Percentiles rank a stretch among this genome's conserved stretches.
These are phyloP conservation scores for Nezara viridula DNA, from an alignment of 2,888 invertebrate genomes.

Conservation along the genomic window DNA sequence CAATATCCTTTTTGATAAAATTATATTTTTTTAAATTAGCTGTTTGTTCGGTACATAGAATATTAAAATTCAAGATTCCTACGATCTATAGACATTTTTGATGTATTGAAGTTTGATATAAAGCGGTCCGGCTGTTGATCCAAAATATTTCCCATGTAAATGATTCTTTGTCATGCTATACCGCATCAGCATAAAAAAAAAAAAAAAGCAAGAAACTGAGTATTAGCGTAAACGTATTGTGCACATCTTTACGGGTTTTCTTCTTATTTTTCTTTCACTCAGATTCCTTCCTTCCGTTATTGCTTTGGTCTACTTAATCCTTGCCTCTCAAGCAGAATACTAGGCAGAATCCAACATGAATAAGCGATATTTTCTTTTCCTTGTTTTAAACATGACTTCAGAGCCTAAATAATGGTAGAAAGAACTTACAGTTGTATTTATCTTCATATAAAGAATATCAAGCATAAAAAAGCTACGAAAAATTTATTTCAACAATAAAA, in stretches of 20 bases:
- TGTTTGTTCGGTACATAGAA: too few species aligned
- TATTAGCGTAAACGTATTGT: not conserved
- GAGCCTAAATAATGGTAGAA: not conserved
- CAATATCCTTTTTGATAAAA: too few species aligned
- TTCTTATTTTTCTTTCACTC: not conserved
- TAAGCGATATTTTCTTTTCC: not conserved
- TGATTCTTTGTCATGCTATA: too few species aligned
- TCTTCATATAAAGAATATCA: not conserved
- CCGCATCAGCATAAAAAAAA: too few species aligned
- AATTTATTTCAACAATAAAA: not conserved
- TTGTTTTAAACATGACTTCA: not conserved
- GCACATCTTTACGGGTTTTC: conserved; percentile 1
- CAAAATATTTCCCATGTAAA: not conserved
- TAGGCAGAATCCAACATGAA: not conserved
- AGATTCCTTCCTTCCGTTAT: not conserved
- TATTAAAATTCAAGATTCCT: too few species aligned
- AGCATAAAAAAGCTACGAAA: not conserved
- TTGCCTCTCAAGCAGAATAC: not conserved
- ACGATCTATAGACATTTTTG: too few species aligned
- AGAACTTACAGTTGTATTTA: not conserved
- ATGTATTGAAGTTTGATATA: too few species aligned
- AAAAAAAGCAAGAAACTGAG: not conserved
- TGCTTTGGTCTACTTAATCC: conserved; percentile 1
- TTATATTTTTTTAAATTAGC: too few species aligned
- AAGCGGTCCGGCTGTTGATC: too few species aligned